Evolutionary conservation across 2,113 vertebrate genomes (phyloP).

Genomic region (Myocastor coypus): DNA sequence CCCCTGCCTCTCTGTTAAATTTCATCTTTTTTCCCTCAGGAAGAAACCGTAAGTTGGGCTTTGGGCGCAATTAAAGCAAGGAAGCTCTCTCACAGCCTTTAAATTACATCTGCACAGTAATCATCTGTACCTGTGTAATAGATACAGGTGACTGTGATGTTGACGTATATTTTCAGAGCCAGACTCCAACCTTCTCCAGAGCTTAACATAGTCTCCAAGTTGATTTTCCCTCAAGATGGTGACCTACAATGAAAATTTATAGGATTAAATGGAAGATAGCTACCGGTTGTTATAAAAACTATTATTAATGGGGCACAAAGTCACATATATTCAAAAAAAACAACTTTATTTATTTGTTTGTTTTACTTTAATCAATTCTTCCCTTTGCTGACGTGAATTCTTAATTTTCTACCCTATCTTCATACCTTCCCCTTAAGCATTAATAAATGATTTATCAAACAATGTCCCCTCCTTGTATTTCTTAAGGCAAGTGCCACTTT

Average conservation of each 20-base stretch:
- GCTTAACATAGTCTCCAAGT: not conserved
- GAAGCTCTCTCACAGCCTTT: not conserved
- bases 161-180: not conserved
- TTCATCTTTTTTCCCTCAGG: not conserved
- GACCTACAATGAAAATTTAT: conserved; percentile 58
- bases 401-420: not conserved
- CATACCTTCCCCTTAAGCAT: not conserved
- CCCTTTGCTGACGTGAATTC: not conserved
- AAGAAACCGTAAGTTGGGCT: not conserved
- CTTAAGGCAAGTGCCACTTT: not conserved
- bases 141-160: not conserved
- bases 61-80: not conserved
- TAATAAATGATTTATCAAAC: not conserved
- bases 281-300: not conserved
- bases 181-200: not conserved
- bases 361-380: not conserved
- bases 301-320: not conserved
- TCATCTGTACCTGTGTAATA: not conserved
- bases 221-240: not conserved
- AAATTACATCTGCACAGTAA: not conserved
- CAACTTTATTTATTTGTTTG: not conserved
- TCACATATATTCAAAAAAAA: not conserved
- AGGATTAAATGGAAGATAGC: conserved; percentile 41
- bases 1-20: not conserved
- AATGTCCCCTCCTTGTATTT: not conserved